Evolutionary conservation across 2,888 invertebrate species (phyloP), one percentile per base, ranked within the genome.

Genomic region (Gerris lacustris): DNA sequence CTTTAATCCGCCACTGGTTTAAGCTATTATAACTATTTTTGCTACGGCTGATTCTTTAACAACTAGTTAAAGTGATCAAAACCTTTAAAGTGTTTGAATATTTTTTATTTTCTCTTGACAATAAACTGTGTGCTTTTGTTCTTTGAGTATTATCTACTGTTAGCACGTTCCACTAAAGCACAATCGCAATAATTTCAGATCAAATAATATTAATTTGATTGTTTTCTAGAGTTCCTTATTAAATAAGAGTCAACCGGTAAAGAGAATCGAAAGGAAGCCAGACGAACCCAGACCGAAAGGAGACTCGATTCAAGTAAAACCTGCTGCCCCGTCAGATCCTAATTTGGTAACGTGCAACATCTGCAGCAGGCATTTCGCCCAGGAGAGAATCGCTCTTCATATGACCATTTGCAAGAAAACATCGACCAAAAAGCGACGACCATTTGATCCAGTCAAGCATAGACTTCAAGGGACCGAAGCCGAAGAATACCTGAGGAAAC

Each of bases 381-480:
- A 85, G 18, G 96, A 96, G 78, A 86, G 96, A 2, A 82, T 95
- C 69, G 82, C 81, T 6, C 90, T 89, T 76, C 98, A 98, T 80
- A 87, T 92, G 80, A 84, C 87, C 45, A 92, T 96, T 74, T 98
- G 98, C 81, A 82, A 86, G 75, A 92, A 91, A 79, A 85, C 91
- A 0, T 82, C 85, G 67, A 82, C 84, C 72, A 93, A 93, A 81
- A 93, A 92, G 79, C 84, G 96, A 75, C 97, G 94, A 83, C 86
- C 89, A 0, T 98, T 95, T 80, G 97, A 98, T 81, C 90, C 90
- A 4, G 86, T 92, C 66, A 94, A 92, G 78, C 94, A 94, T 80
- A 83, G 98, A n/a, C 87, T 93, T 1, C 83, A 87, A 81, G 96
- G 96, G 44, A 96, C 96, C 0, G 96, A 96, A 77, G 87, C 91